Conservation (phyloP, 2,797 vertebrate genomes). For the Acipenser oxyrinchus region DNA sequence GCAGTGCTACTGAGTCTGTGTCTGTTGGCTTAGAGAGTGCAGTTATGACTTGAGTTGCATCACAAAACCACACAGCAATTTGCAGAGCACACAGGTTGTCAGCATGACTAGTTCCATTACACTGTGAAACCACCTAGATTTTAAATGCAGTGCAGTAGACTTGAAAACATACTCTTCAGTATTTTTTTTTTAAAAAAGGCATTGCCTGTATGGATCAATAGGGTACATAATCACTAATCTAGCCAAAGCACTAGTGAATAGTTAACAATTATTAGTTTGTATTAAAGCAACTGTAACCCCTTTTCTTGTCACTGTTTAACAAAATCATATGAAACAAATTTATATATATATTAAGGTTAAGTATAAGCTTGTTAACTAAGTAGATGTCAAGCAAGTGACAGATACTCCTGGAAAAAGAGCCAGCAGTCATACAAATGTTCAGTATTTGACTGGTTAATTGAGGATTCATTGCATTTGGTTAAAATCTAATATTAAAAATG, state of each 20-base stretch:
- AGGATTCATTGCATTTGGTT: no score
- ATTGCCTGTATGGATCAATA: constrained; percentile 66
- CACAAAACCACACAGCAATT: constrained; percentile 46
- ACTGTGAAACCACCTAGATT: constrained; percentile 40
- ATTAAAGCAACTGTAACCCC: constrained; percentile 44
- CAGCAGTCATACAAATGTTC: no score
- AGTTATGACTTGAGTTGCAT: constrained; percentile 42
- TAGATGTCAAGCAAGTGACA: no score
- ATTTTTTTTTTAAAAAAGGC: constrained; percentile 42
- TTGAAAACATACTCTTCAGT: constrained; percentile 23
- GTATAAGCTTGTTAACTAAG: no score
- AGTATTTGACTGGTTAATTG: no score
- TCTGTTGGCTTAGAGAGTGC: constrained; percentile 56
- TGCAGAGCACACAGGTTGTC: constrained; percentile 53
- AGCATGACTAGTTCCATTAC: constrained; percentile 79
- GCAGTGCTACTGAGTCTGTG: constrained; percentile 50
- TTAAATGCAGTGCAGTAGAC: constrained; percentile 25
- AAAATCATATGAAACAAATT: not conserved
- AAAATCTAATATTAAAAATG: no score
- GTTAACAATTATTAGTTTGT: constrained; percentile 54
- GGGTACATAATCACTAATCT: constrained; percentile 69
- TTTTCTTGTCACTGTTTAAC: constrained; percentile 55
- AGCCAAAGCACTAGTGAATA: constrained; percentile 65
- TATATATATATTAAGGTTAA: no score
- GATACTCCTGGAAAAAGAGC: no score